Conservation (phyloP, 2,113 vertebrate species). For the Picathartes gymnocephalus region DNA sequence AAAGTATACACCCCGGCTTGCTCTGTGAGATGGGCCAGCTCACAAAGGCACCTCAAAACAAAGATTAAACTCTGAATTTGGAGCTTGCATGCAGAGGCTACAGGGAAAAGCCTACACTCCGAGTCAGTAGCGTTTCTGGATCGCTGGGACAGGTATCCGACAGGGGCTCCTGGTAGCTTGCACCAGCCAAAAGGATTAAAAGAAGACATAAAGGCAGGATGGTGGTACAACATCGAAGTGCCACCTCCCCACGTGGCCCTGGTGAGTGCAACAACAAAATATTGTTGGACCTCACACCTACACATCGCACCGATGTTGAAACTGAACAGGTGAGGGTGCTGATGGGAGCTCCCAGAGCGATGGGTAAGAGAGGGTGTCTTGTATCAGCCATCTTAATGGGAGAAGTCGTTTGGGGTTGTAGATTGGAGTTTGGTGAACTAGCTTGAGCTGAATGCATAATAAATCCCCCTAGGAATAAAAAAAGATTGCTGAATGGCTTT, state of each 20-base stretch:
- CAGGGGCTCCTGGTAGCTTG: neutral
- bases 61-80: neutral
- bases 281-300: too few species aligned
- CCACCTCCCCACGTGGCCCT: neutral
- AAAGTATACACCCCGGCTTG: accelerated
- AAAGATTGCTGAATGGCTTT: neutral
- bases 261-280: neutral
- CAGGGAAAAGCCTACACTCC: neutral
- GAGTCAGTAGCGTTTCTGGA: accelerated
- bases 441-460: neutral
- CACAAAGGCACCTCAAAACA: neutral
- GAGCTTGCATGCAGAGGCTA: accelerated
- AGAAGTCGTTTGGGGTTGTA: neutral
- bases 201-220: neutral
- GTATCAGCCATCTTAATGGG: accelerated
- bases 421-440: neutral
- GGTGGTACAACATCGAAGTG: neutral
- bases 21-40: neutral
- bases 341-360: accelerated
- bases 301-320: accelerated
- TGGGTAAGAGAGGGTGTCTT: neutral
- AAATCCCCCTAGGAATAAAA: neutral
- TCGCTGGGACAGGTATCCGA: accelerated
- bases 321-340: neutral
- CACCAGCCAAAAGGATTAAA: neutral